Evolutionary conservation across 2,888 invertebrate species (phyloP), one percentile per base, ranked within the genome.

Genomic region (Mesodorylaimus sp.): DNA sequence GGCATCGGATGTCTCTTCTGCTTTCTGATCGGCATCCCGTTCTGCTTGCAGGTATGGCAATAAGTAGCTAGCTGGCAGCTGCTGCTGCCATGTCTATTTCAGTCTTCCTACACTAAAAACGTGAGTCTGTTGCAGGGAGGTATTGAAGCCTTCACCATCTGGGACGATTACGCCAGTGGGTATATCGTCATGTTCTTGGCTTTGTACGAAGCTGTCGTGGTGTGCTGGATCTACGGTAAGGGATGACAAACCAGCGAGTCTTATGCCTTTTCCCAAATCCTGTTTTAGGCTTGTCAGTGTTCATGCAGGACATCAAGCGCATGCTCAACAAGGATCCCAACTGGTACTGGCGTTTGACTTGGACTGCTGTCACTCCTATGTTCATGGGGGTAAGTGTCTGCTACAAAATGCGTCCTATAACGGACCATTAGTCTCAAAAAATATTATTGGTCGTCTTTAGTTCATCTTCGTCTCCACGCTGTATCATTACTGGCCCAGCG

Each of bases 1-100:
- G 50, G 55, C 16, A 21, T 53, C 1, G 37, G 53, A 10, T 62
- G 61, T 49, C 5, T 56, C 25, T 21, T 53, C 19, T 59, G 59
- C 47, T 65, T 62, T 53, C 52, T 64, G 10, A 10, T 61, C 36
- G 61, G 59, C 7, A 39, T 61, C 24, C 58, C 60, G n/a, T 57
- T 58, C 37, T 59, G 60, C 26, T 59, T 57, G 5, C 53, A 55
- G 42, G 60, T 60, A 52, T 58, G 48, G 66, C 24, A n/a, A n/a
- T n/a, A n/a, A n/a, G n/a, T n/a, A n/a, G n/a, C n/a, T n/a, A n/a
- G n/a, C n/a, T n/a, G n/a, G n/a, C n/a, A n/a, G n/a, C n/a, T n/a
- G n/a, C n/a, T n/a, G n/a, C n/a, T n/a, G n/a, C n/a, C n/a, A n/a
- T n/a, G n/a, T n/a, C n/a, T n/a, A n/a, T n/a, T n/a, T n/a, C n/a